phyloP scores from a whole-genome alignment of 2,888 invertebrate species.

The Caradrina kadenii region DNA sequence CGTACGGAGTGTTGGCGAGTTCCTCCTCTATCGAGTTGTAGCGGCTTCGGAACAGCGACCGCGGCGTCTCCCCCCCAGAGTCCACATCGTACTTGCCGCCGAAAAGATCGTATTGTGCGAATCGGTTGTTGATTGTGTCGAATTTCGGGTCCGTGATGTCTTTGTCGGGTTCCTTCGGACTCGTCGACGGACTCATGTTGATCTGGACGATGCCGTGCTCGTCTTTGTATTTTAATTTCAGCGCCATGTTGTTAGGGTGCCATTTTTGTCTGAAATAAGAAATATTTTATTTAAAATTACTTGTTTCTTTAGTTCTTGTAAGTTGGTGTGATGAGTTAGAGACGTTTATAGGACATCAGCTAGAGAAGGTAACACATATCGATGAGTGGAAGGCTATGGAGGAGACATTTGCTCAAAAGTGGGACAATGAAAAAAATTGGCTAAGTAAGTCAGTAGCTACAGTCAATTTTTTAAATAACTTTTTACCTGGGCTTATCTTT shows the following conservation, averaged over 20 bases:
- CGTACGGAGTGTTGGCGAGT: constrained; percentile 88
- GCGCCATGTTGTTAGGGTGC: constrained; percentile 76
- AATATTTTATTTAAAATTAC: not conserved
- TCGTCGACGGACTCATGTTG: constrained; percentile 83
- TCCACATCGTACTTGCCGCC: constrained; percentile 82
- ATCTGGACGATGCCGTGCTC: constrained; percentile 87
- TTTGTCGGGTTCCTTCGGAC: constrained; percentile 69
- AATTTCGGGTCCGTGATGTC: constrained; percentile 80
- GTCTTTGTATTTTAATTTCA: constrained; percentile 87
- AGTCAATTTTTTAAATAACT: too few relatives aligned
- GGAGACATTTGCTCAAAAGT: too few relatives aligned
- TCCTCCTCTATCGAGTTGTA: constrained; percentile 89
- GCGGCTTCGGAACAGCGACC: constrained; percentile 85
- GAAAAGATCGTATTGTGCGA: constrained; percentile 86
- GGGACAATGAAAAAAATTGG: too few relatives aligned
- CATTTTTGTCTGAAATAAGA: constrained; percentile 62
- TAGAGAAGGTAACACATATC: too few relatives aligned
- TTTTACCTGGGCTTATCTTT: too few relatives aligned
- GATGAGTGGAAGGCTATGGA: too few relatives aligned
- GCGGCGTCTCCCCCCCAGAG: constrained; percentile 74
- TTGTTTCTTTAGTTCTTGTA: not conserved
- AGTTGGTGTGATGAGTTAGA: too few relatives aligned
- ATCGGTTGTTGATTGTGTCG: constrained; percentile 86
- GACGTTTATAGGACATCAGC: too few relatives aligned
- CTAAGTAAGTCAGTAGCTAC: too few relatives aligned